Evolutionary conservation across 2,797 vertebrate species (phyloP), one percentile per base, ranked within the genome.

Genomic region (Hypotaenidia philippensis): DNA sequence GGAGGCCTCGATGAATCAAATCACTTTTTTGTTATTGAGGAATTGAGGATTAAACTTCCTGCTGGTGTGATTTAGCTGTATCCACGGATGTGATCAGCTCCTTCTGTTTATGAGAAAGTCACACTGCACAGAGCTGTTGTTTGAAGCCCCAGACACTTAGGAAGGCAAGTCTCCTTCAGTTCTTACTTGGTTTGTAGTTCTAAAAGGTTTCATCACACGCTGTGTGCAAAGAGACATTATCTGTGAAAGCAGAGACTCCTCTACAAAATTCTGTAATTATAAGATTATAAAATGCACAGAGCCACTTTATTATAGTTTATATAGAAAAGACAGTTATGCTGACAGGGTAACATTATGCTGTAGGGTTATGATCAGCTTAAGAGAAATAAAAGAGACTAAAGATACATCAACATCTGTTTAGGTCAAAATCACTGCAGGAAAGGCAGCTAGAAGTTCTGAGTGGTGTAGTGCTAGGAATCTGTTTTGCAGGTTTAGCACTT

Each of bases 361-460:
- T 10, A 66, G 74, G 77, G 38, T 80, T 90, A 70, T 41, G 88
- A 78, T 40, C 44, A 7, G 32, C 61, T 83, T 59, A 90, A 97
- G 93, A 84, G 85, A 89, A 95, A 76, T 90, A 91, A 91, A 95
- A 90, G 84, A 26, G 17, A 76, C 70, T 57, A 40, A 91, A 86
- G 80, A 41, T 72, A 20, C 61, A 91, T 84, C 94, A 93, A 70
- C 85, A 95, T 95, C 94, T 95, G 93, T 65, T 95, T 88, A 90
- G 91, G 93, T 93, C 95, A 84, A 56, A 95, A 87, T 83, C 88
- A 19, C 91, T 84, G 88, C 0, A 0, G 74, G 87, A 94, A 61
- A 78, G 70, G 50, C 87, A 90, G 88, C 69, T 86, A 0, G 60
- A 91, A 90, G 76, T 86, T 94, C 40, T n/a, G 60, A 52, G 70